Evolutionary conservation across 2,113 vertebrate species (phyloP).

Genomic region (Neopipo cinnamomea): DNA sequence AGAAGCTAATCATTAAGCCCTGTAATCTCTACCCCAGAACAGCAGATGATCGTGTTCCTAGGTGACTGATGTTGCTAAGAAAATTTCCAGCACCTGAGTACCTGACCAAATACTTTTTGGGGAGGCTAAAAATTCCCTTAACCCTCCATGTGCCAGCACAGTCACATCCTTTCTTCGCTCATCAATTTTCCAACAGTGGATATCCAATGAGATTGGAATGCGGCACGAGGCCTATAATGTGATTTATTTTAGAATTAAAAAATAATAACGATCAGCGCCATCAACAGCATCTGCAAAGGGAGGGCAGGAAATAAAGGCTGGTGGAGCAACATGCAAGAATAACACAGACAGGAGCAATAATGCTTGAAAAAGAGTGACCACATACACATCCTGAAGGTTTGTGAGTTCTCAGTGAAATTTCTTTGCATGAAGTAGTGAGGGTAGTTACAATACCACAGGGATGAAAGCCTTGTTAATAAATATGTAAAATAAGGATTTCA

Average conservation of each 20-base stretch:
- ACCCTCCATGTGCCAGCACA: conserved; percentile 25
- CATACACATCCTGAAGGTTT: background rate
- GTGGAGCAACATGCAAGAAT: background rate
- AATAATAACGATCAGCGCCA: background rate
- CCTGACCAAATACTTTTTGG: conserved; percentile 70
- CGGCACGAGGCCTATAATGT: background rate
- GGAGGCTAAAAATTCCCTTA: conserved; percentile 63
- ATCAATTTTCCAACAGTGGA: background rate
- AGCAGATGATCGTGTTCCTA: conserved; percentile 87
- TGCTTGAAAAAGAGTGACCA: background rate
- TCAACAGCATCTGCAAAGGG: background rate
- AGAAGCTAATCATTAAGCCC: conserved; percentile 90
- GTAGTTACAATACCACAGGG: conserved; percentile 70
- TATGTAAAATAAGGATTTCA: conserved; percentile 75
- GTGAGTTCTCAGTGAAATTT: background rate
- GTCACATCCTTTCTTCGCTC: background rate
- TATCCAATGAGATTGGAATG: background rate
- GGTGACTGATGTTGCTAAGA: conserved; percentile 70
- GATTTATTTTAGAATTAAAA: background rate
- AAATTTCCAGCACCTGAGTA: conserved; percentile 80
- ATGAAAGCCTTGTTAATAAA: conserved; percentile 72
- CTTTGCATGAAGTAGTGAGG: conserved; percentile 49
- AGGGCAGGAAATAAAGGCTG: background rate
- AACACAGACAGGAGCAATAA: background rate
- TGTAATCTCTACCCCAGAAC: conserved; percentile 88